Base-by-base conservation (phyloP, 2,797 vertebrate species). In the Monodelphis domestica region DNA sequence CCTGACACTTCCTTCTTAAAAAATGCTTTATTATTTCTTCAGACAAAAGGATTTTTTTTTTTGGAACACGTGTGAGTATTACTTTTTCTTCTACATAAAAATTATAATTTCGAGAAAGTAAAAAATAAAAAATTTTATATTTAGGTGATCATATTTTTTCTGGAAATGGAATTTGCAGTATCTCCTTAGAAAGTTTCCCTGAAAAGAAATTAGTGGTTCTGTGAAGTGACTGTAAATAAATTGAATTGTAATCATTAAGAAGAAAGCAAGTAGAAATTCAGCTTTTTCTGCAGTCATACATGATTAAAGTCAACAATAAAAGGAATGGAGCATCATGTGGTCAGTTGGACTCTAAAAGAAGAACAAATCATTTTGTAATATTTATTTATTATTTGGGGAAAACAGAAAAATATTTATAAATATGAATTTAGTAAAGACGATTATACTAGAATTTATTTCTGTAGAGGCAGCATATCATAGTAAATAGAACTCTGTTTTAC, bases 221-320 rank as follows among this genome's bases (percentile, higher is more conserved):
- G 53, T 89, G 26, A 5, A 54, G 33, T 3, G 30, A 53, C 12
- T 92, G 52, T 88, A 91, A 53, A 54, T 3, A 51, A 91, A 52
- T 12, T 87, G 57, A 87, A 88, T 88, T 91, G 55, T 54, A 89
- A 38, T 17, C 59, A 54, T 91, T 91, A 70, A 45, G 70, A 93
- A 91, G 17, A 24, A 30, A 14, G 26, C 56, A 54, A 55, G 26
- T n/a, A 89, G 50, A 94, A 94, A 84, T n/a, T 88, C 57, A 9
- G 89, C 93, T 93, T 88, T n/a, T 28, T 90, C 12, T 38, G 28
- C n/a, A n/a, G n/a, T n/a, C n/a, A n/a, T n/a, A n/a, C n/a, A n/a
- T n/a, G n/a, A n/a, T n/a, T n/a, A n/a, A 57, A 95, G 53, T 55
- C 87, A 93, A 92, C 90, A 91, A 3, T 54, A 91, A 95, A 91